Conservation (phyloP, 2,888 invertebrate genomes). For the Macaria notata region DNA sequence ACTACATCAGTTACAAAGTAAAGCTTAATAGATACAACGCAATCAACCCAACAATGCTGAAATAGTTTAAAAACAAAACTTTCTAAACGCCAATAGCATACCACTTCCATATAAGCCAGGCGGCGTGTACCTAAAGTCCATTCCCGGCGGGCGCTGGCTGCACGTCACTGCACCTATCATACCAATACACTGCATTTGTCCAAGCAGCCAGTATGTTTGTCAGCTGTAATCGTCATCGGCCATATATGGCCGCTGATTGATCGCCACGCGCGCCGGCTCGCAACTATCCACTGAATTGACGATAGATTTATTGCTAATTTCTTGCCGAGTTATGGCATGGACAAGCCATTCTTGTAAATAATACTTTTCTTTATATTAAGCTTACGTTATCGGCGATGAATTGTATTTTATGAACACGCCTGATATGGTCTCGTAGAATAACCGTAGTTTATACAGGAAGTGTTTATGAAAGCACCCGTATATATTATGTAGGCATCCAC, state of each 20-base stretch:
- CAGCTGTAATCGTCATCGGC: conserved; percentile 6
- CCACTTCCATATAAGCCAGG: conserved; percentile 7
- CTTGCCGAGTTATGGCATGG: conserved; percentile 8
- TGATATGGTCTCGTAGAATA: too few relatives aligned
- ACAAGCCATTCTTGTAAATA: conserved; percentile 2
- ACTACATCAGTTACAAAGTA: too few relatives aligned
- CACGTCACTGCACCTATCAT: conserved; percentile 19
- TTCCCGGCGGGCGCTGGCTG: conserved; percentile 11
- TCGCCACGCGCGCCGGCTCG: conserved; percentile 8
- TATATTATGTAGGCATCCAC: too few relatives aligned
- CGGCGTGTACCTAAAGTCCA: conserved; percentile 18
- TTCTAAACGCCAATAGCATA: neutral
- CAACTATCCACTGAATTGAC: neutral
- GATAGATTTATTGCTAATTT: conserved; percentile 14
- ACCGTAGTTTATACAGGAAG: too few relatives aligned
- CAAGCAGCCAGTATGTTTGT: conserved; percentile 15
- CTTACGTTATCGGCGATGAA: too few relatives aligned
- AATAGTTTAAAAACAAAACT: conserved; percentile 6
- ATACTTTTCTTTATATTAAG: neutral
- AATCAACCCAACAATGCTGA: conserved; percentile 1
- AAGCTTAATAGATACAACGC: neutral
- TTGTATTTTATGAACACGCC: too few relatives aligned
- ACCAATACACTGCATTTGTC: conserved; percentile 1
- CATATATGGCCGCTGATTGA: conserved; percentile 18
- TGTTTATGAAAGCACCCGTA: too few relatives aligned